Base-by-base conservation (phyloP, 2,888 invertebrate species). In the Eueremaeus valkanovi region DNA sequence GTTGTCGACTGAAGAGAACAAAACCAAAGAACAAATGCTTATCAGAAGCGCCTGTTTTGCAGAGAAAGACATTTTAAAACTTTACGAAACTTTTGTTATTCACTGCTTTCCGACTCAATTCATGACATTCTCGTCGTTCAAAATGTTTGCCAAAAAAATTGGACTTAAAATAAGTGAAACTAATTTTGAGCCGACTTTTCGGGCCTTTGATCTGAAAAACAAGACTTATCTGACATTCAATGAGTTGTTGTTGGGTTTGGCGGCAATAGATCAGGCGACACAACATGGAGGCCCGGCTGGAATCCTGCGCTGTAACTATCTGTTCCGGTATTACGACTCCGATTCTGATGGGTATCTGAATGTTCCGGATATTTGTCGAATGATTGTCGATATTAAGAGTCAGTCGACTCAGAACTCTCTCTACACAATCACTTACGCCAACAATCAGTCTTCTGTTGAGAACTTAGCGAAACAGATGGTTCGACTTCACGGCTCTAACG, bases 291-390 rank as follows among this genome's bases (percentile, higher is more conserved):
- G 89, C 0, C 80, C 85, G 36, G 85, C 88, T 0, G 90, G 89
- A 0, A 90, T 90, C 82, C 85, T 89, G 78, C 84, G 90, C 45
- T 89, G 89, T 82, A 85, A 88, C 80, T 90, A 89, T 81, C 89
- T 90, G 78, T 90, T 90, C 81, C 85, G 88, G 84, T 90, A 86
- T 79, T 83, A 83, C 79, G 8, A 58, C 27, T 0, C 2, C 5
- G 13, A 3, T 24, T 3, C 9, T 3, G 82, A 83, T 75, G 61
- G 83, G 83, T 79, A 82, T 82, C 6, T 77, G 79, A 40, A 8
- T 3, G 5, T 68, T 18, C 13, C 13, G 9, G 73, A 73, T 24
- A 40, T 24, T 6, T 11, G 3, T 36, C 2, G 31, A 13, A 11
- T 40, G 24, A 24, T 51, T 2, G n/a, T 9, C 5, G 27, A 40